A percentile compares a stretch with the other conserved stretches of the same genome.
phyloP scores from a whole-genome alignment of 2,797 vertebrate genomes.

The Chaetodon trifasciatus region DNA sequence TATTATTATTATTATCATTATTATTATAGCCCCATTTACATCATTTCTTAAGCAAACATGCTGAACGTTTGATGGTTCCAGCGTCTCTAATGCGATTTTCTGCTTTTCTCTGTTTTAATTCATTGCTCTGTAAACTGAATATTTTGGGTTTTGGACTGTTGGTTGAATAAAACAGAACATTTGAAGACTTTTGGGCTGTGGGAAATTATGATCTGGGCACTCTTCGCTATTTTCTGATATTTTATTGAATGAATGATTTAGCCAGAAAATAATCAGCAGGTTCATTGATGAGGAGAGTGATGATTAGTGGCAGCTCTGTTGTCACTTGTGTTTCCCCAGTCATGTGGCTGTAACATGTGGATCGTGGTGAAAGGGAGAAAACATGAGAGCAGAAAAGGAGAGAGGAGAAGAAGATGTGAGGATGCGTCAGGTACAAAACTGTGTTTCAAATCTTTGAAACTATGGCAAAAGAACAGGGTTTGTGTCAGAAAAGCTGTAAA shows the following conservation, averaged over 20 bases:
- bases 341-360: neutral
- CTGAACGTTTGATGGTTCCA: neutral
- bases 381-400: neutral
- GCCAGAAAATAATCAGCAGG: neutral
- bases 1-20: too few species aligned
- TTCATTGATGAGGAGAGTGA: neutral
- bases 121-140: neutral
- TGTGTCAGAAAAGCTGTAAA: neutral
- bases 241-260: neutral
- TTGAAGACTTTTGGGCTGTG: neutral
- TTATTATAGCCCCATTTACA: neutral
- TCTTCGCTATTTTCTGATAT: neutral
- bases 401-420: neutral
- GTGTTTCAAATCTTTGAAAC: too few species aligned
- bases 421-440: neutral
- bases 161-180: neutral
- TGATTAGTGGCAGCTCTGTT: neutral
- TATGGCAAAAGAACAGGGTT: too few species aligned
- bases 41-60: neutral
- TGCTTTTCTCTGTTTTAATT: neutral
- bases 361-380: conserved; percentile 5
- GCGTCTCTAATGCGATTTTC: neutral
- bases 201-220: neutral
- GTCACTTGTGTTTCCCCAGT: neutral
- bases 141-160: neutral